phyloP scores from a whole-genome alignment of 2,113 vertebrate genomes.

The Aptenodytes forsteri region DNA sequence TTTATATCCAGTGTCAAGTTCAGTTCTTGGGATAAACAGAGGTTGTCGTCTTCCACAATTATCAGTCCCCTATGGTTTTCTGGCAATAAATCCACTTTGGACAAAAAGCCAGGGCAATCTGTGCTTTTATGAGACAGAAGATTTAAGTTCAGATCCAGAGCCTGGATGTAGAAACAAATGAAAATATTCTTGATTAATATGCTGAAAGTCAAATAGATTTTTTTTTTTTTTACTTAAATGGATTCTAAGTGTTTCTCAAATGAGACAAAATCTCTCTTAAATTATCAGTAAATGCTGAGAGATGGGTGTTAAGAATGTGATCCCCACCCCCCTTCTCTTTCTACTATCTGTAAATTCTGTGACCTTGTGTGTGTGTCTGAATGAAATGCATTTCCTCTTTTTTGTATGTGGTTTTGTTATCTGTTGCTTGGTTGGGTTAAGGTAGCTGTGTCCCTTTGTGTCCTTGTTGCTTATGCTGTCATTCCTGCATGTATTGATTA shows the following conservation, averaged over 20 bases:
- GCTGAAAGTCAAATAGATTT: not conserved
- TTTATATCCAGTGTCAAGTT: not conserved
- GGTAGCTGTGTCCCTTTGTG: not conserved
- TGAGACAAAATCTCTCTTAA: not conserved
- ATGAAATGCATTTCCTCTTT: not conserved
- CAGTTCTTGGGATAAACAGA: not conserved
- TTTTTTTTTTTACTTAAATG: not conserved
- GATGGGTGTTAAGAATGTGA: not conserved
- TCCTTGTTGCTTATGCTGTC: constrained; percentile 21
- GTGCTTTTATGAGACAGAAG: not conserved
- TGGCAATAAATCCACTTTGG: not conserved
- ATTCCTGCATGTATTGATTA: not conserved
- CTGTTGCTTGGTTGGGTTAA: not conserved
- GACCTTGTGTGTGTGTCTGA: not conserved
- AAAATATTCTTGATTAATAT: not conserved
- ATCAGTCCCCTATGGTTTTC: not conserved
- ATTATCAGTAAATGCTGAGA: not conserved
- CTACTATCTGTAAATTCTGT: not conserved
- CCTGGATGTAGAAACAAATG: not conserved
- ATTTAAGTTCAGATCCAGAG: not conserved
- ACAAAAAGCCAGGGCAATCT: not conserved
- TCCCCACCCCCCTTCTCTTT: not conserved
- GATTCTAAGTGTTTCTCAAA: constrained; percentile 27
- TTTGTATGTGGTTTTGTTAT: constrained; percentile 18
- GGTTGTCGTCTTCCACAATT: not conserved